Evolutionary conservation across 2,888 invertebrate species (phyloP).

Genomic region (Cephus sareptanus): DNA sequence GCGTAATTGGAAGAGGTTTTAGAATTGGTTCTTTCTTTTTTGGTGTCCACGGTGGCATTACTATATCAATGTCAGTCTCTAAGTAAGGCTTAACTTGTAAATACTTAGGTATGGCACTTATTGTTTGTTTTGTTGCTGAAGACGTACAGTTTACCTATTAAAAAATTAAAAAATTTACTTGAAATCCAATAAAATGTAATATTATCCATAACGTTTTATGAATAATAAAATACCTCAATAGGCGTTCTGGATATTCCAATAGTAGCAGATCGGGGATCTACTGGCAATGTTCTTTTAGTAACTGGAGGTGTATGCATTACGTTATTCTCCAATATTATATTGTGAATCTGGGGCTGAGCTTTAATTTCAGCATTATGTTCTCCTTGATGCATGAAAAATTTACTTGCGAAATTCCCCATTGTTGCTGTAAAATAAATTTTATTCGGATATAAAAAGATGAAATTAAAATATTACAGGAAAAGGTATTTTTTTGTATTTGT

Average conservation of each 20-base stretch:
- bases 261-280: constrained; percentile 51
- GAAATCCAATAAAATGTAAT: neutral
- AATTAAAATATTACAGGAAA: neutral
- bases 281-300: constrained; percentile 29
- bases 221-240: constrained; percentile 39
- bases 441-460: neutral
- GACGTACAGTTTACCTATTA: constrained; percentile 37
- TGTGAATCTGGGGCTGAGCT: constrained; percentile 7
- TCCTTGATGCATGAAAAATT: constrained; percentile 28
- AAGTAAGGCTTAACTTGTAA: constrained; percentile 49
- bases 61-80: constrained; percentile 54
- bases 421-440: constrained; percentile 1
- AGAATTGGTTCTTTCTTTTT: constrained; percentile 22
- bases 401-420: constrained; percentile 50
- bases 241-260: constrained; percentile 49
- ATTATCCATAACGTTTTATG: neutral
- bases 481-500: neutral
- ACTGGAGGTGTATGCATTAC: constrained; percentile 39
- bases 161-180: neutral
- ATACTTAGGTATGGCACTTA: constrained; percentile 50
- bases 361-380: constrained; percentile 28
- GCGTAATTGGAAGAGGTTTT: constrained; percentile 32
- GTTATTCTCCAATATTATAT: constrained; percentile 19
- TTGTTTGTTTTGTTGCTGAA: constrained; percentile 23
- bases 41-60: constrained; percentile 35